Conservation (phyloP, 1,140 invertebrate species). For the Thaumetopoea pityocampa region DNA sequence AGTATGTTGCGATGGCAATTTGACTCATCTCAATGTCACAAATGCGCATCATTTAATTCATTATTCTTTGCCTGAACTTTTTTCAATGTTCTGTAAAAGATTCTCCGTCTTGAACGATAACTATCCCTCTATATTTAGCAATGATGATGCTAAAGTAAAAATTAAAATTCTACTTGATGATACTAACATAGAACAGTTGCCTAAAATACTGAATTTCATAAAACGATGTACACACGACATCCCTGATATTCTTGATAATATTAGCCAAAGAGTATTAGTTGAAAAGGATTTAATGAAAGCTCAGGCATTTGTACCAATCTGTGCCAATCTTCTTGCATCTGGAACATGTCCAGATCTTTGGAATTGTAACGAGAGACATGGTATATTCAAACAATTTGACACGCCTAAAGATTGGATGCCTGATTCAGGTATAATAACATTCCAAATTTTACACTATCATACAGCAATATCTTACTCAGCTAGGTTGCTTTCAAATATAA, state of each 20-base stretch:
- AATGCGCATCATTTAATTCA: conserved; percentile 57
- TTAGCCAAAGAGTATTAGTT: conserved; percentile 37
- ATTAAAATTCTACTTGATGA: conserved; percentile 62
- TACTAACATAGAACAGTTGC: conserved; percentile 50
- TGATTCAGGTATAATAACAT: conserved; percentile 46
- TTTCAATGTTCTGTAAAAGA: conserved; percentile 56
- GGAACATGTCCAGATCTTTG: conserved; percentile 57
- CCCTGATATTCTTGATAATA: conserved; percentile 34
- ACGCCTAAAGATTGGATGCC: conserved; percentile 53
- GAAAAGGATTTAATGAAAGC: conserved; percentile 51
- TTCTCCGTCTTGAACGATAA: conserved; percentile 63
- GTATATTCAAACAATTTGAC: conserved; percentile 43
- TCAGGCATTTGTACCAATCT: conserved; percentile 45
- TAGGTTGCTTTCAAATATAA: conserved; percentile 37
- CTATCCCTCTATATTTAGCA: conserved; percentile 58
- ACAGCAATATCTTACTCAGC: conserved; percentile 47
- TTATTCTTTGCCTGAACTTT: conserved; percentile 54
- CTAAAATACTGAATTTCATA: conserved; percentile 62
- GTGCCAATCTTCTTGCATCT: conserved; percentile 43
- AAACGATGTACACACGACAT: conserved; percentile 52
- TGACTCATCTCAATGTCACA: conserved; percentile 56
- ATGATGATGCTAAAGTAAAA: conserved; percentile 32
- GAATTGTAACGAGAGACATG: conserved; percentile 54
- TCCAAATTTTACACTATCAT: conserved; percentile 58
- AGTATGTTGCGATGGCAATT: conserved; percentile 62